Base-by-base conservation (phyloP, 2,113 vertebrate genomes). In the Apeltes quadracus region DNA sequence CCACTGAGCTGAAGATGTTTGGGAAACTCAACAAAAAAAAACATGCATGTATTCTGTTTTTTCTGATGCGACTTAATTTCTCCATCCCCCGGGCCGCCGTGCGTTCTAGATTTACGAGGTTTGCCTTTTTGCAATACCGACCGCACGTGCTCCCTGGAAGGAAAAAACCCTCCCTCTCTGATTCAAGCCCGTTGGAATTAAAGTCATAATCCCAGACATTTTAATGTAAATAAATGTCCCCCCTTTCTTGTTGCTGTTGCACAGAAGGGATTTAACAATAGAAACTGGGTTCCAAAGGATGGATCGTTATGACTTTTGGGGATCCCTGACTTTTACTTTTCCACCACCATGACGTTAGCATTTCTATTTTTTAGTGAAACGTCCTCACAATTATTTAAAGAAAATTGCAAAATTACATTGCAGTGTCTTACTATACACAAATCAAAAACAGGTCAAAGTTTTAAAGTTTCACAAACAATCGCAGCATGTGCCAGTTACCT, bases 401-500 rank as follows among this genome's bases (percentile, higher is more conserved):
- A 44, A 51, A 23, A n/a, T n/a, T n/a, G n/a, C n/a, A n/a, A n/a
- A n/a, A n/a, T n/a, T n/a, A n/a, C n/a, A n/a, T 14, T 7, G 51
- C 16, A 41, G 25, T 14, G 36, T 20, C 16, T 48, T 53, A 13
- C 32, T 29, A n/a, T 56, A 53, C 44, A 46, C 29, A 16, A 10
- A n/a, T 84, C 29, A 80, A 80, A 82, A 69, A 82, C 41, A 83
- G 69, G 77, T 84, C 75, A 79, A 75, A 87, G 72, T 78, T 84
- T 63, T 68, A 38, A 62, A 78, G 77, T 75, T 81, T 66, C 54
- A 27, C 72, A 77, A 75, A 82, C 76, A 75, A 61, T 72, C 48
- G 32, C n/a, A 82, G 73, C 61, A 73, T 78, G 78, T 82, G 78
- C 67, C 79, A 73, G 67, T 61, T 79, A 79, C 79, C 83, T 55